These are phyloP conservation scores for Picathartes gymnocephalus DNA, from an alignment of 2,113 vertebrate genomes.

Conservation along the genomic window DNA sequence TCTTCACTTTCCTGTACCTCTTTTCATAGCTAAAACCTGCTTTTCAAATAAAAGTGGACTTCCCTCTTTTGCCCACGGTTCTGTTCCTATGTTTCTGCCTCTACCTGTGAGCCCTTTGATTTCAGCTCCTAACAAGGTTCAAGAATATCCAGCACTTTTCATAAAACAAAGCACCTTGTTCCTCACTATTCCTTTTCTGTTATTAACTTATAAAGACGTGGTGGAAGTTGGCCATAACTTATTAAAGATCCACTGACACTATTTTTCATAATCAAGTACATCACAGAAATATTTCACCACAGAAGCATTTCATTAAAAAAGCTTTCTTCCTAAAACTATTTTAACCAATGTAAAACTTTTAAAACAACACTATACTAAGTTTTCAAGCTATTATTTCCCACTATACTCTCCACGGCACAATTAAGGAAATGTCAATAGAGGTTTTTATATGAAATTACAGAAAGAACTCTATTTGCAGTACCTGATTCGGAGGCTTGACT, in stretches of 20 bases:
- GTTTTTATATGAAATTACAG: neutral
- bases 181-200: neutral
- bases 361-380: neutral
- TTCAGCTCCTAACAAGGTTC: neutral
- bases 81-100: neutral
- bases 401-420: neutral
- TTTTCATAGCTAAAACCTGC: neutral
- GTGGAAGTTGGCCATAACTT: neutral
- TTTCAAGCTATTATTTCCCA: neutral
- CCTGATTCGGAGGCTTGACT: constrained; percentile 95
- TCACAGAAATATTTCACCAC: neutral
- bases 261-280: neutral
- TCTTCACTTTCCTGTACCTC: neutral
- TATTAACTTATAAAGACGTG: neutral
- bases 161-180: neutral
- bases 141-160: neutral
- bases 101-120: neutral
- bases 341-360: neutral
- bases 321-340: neutral
- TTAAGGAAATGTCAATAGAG: neutral
- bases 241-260: neutral
- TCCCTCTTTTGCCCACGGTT: neutral
- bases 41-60: neutral
- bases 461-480: constrained; percentile 50
- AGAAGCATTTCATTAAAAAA: neutral